These are phyloP conservation scores for Carollia perspicillata DNA, from an alignment of 2,113 vertebrate genomes.

Conservation along the genomic window DNA sequence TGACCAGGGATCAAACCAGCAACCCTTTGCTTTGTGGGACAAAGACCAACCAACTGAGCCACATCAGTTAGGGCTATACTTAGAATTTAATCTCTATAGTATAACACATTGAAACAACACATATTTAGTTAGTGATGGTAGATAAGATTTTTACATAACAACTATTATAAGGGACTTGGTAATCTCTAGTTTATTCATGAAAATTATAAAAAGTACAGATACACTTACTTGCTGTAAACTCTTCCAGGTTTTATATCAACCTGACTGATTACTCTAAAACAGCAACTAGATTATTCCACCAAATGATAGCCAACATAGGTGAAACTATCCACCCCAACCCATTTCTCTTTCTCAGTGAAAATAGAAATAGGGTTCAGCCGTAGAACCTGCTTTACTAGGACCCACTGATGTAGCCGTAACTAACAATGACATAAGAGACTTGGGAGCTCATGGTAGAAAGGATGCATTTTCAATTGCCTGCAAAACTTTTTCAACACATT, in stretches of 20 bases:
- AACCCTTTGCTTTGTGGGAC: too few species aligned
- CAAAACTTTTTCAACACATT: neutral
- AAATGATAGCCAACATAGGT: neutral
- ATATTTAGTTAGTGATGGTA: neutral
- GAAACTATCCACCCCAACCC: neutral
- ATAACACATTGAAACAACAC: neutral
- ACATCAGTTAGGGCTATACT: too few species aligned
- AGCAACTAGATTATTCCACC: neutral
- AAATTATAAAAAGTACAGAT: neutral
- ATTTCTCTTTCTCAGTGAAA: conserved; percentile 5
- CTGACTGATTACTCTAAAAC: neutral
- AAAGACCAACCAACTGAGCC: too few species aligned
- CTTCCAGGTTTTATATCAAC: neutral
- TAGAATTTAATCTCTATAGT: neutral
- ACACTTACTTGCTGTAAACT: neutral
- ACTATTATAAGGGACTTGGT: neutral
- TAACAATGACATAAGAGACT: neutral
- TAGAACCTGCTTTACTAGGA: neutral
- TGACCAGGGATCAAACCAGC: too few species aligned
- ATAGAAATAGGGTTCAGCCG: neutral
- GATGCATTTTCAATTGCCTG: neutral
- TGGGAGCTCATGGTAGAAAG: neutral
- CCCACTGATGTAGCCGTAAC: neutral
- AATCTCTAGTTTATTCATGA: neutral
- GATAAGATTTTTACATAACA: neutral